Percentiles rank a stretch among this genome's conserved stretches.
Evolutionary conservation across 2,113 vertebrate genomes (phyloP).

Genomic region (Bambusicola thoracicus): DNA sequence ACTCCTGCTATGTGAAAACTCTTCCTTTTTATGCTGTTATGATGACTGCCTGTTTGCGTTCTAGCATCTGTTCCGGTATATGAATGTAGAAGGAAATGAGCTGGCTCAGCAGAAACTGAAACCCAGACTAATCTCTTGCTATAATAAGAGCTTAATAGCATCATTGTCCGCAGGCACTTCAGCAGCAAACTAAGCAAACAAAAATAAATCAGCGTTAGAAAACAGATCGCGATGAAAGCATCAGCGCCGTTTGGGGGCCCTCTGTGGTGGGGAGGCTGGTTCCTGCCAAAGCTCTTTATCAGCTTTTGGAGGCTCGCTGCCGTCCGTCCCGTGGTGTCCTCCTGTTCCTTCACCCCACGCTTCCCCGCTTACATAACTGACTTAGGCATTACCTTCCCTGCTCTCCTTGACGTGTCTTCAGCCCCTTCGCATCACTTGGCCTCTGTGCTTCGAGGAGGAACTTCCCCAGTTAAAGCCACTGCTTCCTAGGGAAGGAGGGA

Average conservation of each 20-base stretch:
- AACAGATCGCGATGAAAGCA: neutral
- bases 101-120: conserved; percentile 55
- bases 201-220: neutral
- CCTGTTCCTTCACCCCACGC: conserved; percentile 26
- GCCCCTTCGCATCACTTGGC: neutral
- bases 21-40: conserved; percentile 25
- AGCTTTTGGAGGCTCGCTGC: conserved; percentile 50
- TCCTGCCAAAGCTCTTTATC: conserved; percentile 55
- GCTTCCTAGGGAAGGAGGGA: neutral
- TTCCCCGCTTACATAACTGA: conserved; percentile 54
- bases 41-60: neutral
- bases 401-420: neutral
- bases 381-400: neutral
- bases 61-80: conserved; percentile 4
- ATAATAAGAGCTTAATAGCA: conserved; percentile 16
- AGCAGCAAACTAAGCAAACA: neutral
- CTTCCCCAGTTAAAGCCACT: neutral
- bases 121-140: conserved; percentile 7
- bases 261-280: neutral
- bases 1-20: neutral
- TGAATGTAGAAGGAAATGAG: conserved; percentile 32
- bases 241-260: neutral
- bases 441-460: neutral
- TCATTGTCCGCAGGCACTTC: neutral
- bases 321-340: neutral